A percentile compares a stretch with the other conserved stretches of the same genome.
Conservation (phyloP, 2,888 invertebrate genomes). For the Cancer borealis region DNA sequence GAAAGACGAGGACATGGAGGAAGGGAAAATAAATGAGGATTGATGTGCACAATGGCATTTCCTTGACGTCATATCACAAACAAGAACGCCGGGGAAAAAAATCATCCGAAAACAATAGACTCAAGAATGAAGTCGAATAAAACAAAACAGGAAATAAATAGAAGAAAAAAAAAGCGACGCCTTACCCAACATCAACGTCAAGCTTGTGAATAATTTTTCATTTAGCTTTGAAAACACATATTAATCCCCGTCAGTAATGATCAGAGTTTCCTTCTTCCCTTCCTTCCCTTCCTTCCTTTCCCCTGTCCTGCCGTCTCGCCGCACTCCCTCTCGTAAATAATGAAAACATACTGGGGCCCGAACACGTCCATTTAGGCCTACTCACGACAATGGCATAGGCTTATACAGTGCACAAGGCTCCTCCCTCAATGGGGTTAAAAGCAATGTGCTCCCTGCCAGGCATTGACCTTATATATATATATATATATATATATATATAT, state of each 20-base stretch:
- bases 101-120: neutral
- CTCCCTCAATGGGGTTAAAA: neutral
- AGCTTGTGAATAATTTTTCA: neutral
- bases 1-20: neutral
- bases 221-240: slow-evolving; percentile 5
- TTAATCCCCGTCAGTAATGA: neutral
- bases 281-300: neutral
- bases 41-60: neutral
- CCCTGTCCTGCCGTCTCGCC: neutral
- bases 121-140: neutral
- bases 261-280: neutral
- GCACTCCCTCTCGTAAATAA: slow-evolving; percentile 3
- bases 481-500: no score
- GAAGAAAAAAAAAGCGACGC: neutral
- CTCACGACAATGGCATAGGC: slow-evolving; percentile 7
- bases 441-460: neutral
- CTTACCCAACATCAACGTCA: neutral
- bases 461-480: no score
- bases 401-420: neutral
- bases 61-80: neutral
- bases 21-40: neutral
- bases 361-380: slow-evolving; percentile 29
- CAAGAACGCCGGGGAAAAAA: neutral
- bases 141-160: no score
- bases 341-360: slow-evolving; percentile 30